These are phyloP conservation scores for Nansenia antarctica DNA, from an alignment of 2,113 vertebrate species.

Conservation along the genomic window DNA sequence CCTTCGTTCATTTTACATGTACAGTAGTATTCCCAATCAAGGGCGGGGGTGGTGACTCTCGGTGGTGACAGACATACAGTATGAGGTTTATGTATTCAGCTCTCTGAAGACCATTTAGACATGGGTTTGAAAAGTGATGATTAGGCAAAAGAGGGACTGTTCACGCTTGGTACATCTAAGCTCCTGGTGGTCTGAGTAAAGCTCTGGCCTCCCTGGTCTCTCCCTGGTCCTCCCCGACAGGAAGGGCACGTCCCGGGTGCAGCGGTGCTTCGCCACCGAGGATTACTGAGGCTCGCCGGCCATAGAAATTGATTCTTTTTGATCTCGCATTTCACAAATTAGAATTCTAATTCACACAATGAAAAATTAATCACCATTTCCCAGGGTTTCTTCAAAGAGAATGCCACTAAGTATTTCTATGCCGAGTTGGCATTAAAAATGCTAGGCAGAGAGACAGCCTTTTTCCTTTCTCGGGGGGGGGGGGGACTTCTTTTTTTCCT, in stretches of 20 bases:
- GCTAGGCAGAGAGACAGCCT: slow-evolving; percentile 58
- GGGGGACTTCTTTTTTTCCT: slow-evolving; percentile 43
- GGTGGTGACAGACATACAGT: too few relatives aligned
- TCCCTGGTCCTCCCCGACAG: slow-evolving; percentile 42
- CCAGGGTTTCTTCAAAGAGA: slow-evolving; percentile 67
- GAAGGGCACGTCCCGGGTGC: slow-evolving; percentile 67
- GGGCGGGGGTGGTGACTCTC: too few relatives aligned
- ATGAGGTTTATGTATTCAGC: too few relatives aligned
- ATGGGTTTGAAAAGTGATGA: too few relatives aligned
- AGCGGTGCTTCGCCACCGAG: slow-evolving; percentile 69
- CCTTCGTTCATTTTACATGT: too few relatives aligned
- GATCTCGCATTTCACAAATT: slow-evolving; percentile 71
- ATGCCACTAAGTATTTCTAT: slow-evolving; percentile 46
- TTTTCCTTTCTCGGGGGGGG: slow-evolving; percentile 40
- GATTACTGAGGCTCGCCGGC: slow-evolving; percentile 65
- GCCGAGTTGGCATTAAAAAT: slow-evolving; percentile 49
- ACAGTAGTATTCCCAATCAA: too few relatives aligned
- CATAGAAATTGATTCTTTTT: slow-evolving; percentile 69
- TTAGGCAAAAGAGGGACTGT: too few relatives aligned
- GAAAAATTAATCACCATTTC: slow-evolving; percentile 71
- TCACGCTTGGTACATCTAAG: too few relatives aligned
- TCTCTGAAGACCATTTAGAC: too few relatives aligned
- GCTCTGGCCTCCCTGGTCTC: slow-evolving; percentile 32
- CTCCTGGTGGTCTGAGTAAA: slow-evolving; percentile 40
- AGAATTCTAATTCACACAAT: slow-evolving; percentile 68